Base-by-base conservation (phyloP, 1,140 invertebrate genomes). In the Mesaphorura yosii region DNA sequence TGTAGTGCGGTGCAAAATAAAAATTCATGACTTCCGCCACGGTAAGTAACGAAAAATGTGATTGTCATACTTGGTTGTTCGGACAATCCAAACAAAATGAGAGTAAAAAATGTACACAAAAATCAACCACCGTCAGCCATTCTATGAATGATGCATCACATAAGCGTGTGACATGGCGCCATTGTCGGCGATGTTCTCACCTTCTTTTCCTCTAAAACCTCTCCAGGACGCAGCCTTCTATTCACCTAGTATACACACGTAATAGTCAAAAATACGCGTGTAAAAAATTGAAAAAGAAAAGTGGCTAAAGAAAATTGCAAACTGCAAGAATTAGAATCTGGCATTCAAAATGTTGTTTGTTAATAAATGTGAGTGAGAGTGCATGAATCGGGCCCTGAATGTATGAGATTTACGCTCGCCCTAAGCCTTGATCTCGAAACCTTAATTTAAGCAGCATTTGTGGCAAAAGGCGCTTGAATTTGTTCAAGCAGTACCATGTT, bases 201-300 rank as follows among this genome's bases (percentile, higher is more conserved):
- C 86, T 87, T 88, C 76, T 82, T 84, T 68, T 91, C 86, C 75
- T 89, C 86, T 69, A 86, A 69, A 72, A 90, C 83, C 78, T 91
- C 87, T 71, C 87, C 86, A 58, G 87, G 87, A 67, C 87, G 85
- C 73, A 90, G 82, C 81, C 88, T 90, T 75, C 84, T 78, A 77
- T 79, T 73, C 71, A 78, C 77, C 77, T 80, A 78, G 69, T 73
- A 74, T 75, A 67, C 46, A 50, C 6, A 42, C 6, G 6, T 17
- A 6, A 42, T 14, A 6, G 14, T 17, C 40, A 34, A 34, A 34
- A 34, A 34, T 34, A 34, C n/a, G n/a, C n/a, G n/a, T n/a, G n/a
- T n/a, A n/a, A n/a, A n/a, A n/a, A n/a, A n/a, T n/a, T n/a, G n/a
- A n/a, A n/a, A n/a, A n/a, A n/a, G n/a, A n/a, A n/a, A n/a, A n/a